Percentiles rank a stretch among this genome's conserved stretches.
Evolutionary conservation across 2,888 invertebrate species (phyloP).

Genomic region (Carpatolechia fugitivella): DNA sequence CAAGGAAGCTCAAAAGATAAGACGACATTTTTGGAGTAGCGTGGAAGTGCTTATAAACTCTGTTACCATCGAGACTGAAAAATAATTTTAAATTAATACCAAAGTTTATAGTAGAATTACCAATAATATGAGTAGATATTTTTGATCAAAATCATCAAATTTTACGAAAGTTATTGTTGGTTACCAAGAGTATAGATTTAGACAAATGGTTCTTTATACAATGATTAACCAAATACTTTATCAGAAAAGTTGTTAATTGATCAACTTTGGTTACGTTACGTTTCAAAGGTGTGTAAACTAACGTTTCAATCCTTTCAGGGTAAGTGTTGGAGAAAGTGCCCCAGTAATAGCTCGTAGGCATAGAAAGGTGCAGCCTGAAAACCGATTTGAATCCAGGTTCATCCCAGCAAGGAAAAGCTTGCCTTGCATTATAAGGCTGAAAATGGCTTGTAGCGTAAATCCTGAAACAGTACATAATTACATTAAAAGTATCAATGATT

Average conservation of each 20-base stretch:
- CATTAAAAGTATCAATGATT: too few relatives aligned
- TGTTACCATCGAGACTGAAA: constrained; percentile 40
- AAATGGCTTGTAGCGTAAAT: constrained; percentile 85
- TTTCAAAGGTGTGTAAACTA: background rate
- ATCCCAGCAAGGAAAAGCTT: constrained; percentile 93
- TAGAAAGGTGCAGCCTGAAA: constrained; percentile 83
- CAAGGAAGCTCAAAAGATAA: constrained; percentile 90
- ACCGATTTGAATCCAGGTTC: constrained; percentile 89
- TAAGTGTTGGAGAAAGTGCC: constrained; percentile 82
- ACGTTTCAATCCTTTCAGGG: constrained; percentile 25
- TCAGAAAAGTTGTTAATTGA: too few relatives aligned
- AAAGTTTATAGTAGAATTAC: too few relatives aligned
- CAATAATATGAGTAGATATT: too few relatives aligned
- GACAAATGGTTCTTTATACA: too few relatives aligned
- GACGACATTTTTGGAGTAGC: constrained; percentile 86
- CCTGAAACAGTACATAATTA: constrained; percentile 35
- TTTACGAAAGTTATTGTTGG: too few relatives aligned
- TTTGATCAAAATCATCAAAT: too few relatives aligned
- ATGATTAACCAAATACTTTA: too few relatives aligned
- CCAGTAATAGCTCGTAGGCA: constrained; percentile 70
- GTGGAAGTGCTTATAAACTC: constrained; percentile 57
- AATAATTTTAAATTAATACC: too few relatives aligned
- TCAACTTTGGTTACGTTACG: too few relatives aligned
- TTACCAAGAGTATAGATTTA: too few relatives aligned
- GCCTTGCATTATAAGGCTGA: constrained; percentile 87